Evolutionary conservation across 2,888 invertebrate species (phyloP).

Genomic region (Ophioninae sp.): DNA sequence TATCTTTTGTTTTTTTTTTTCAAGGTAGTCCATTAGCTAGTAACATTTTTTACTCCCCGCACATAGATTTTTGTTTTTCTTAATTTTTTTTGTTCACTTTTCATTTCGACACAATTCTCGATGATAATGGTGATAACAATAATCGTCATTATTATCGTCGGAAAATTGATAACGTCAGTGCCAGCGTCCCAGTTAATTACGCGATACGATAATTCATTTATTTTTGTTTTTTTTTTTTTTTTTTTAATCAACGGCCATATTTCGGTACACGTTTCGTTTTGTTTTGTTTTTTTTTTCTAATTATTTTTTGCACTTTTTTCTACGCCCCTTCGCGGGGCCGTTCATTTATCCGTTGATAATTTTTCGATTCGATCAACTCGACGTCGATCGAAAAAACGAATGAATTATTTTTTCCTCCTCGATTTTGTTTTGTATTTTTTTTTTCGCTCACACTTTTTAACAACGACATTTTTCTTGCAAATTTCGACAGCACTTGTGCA

Average conservation of each 20-base stretch:
- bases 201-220: slow-evolving; percentile 68
- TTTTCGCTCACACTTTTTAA: neutral
- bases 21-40: slow-evolving; percentile 55
- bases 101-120: slow-evolving; percentile 9
- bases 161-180: slow-evolving; percentile 67
- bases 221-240: slow-evolving; percentile 48
- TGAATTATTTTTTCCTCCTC: neutral
- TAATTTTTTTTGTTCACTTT: neutral
- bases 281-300: slow-evolving; percentile 31
- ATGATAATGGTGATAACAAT: slow-evolving; percentile 62
- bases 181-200: slow-evolving; percentile 53
- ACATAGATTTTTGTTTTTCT: slow-evolving; percentile 14
- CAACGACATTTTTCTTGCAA: neutral
- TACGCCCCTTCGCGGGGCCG: neutral
- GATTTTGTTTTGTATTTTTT: neutral
- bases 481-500: neutral
- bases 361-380: neutral
- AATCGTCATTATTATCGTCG: slow-evolving; percentile 66
- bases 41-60: slow-evolving; percentile 49
- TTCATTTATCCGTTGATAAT: neutral
- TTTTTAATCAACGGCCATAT: slow-evolving; percentile 74
- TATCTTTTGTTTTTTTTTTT: slow-evolving; percentile 18
- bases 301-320: slow-evolving; percentile 18
- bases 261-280: slow-evolving; percentile 54
- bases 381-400: neutral